These are phyloP conservation scores for Craniophora ligustri DNA, from an alignment of 2,888 invertebrate genomes.

Conservation along the genomic window DNA sequence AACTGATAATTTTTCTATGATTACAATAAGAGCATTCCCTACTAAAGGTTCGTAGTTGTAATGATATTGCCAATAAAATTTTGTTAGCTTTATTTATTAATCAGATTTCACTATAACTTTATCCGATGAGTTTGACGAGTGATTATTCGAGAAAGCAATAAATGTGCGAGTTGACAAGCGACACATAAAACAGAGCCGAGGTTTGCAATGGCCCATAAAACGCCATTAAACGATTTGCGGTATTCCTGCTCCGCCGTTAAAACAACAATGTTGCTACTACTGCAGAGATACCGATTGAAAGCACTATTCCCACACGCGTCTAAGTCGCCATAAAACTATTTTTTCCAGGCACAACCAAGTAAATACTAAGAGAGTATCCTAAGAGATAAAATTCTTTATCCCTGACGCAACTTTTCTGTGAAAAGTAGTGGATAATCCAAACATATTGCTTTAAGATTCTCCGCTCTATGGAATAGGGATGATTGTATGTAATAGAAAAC, in stretches of 20 bases:
- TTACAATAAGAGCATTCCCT: too few relatives aligned
- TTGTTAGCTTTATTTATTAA: conserved; percentile 19
- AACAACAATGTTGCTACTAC: conserved; percentile 73
- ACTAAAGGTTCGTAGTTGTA: not conserved
- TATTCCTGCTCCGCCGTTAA: conserved; percentile 69
- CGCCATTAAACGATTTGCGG: conserved; percentile 78
- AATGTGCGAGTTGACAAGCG: conserved; percentile 70
- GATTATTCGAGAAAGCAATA: conserved; percentile 70
- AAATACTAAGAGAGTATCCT: conserved; percentile 41
- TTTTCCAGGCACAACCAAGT: conserved; percentile 47
- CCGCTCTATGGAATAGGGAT: conserved; percentile 42
- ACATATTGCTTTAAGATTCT: conserved; percentile 47
- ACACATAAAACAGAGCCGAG: conserved; percentile 70
- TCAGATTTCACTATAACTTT: conserved; percentile 28
- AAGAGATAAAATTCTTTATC: conserved; percentile 49
- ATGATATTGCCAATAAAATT: not conserved
- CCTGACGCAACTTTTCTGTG: conserved; percentile 39
- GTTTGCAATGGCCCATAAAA: conserved; percentile 80
- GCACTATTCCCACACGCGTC: conserved; percentile 27
- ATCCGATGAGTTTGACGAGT: conserved; percentile 55
- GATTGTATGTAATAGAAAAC: conserved; percentile 40
- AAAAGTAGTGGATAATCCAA: conserved; percentile 51
- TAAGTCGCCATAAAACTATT: conserved; percentile 46
- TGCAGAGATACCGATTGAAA: conserved; percentile 31
- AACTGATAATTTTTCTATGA: too few relatives aligned